These are phyloP conservation scores for Musca domestica DNA, from an alignment of 1,140 invertebrate species.

Conservation along the genomic window DNA sequence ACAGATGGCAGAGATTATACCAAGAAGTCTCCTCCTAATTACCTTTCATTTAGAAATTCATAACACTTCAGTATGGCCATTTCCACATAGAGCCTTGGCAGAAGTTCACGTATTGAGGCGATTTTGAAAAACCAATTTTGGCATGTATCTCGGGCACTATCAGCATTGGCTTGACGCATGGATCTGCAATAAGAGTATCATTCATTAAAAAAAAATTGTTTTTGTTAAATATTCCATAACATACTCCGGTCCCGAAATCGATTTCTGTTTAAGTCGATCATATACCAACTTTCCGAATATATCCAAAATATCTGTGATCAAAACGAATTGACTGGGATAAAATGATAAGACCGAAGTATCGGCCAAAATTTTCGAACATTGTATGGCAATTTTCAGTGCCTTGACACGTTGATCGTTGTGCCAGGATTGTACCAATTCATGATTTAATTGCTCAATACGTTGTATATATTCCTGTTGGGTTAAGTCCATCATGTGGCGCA, in stretches of 20 bases:
- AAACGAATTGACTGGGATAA: slow-evolving; percentile 97
- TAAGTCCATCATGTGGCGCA: slow-evolving; percentile 84
- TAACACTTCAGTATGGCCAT: slow-evolving; percentile 91
- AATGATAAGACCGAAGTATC: slow-evolving; percentile 88
- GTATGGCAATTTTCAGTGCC: slow-evolving; percentile 94
- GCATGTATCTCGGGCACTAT: slow-evolving; percentile 92
- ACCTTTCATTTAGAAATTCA: slow-evolving; percentile 73
- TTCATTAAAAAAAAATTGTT: too few relatives aligned
- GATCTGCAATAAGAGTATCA: background rate
- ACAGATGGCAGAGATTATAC: too few relatives aligned
- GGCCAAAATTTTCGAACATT: slow-evolving; percentile 89
- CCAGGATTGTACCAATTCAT: slow-evolving; percentile 88
- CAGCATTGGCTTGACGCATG: slow-evolving; percentile 56
- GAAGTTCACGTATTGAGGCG: slow-evolving; percentile 91
- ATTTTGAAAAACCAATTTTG: slow-evolving; percentile 99
- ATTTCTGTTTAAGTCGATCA: slow-evolving; percentile 79
- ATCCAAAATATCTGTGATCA: slow-evolving; percentile 93
- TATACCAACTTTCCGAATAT: slow-evolving; percentile 93
- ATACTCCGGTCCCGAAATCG: slow-evolving; percentile 60
- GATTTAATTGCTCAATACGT: slow-evolving; percentile 85
- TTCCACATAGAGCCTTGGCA: slow-evolving; percentile 94
- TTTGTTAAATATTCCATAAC: too few relatives aligned
- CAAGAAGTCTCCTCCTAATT: slow-evolving; percentile 36
- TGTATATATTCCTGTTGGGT: slow-evolving; percentile 89
- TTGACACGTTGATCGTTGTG: slow-evolving; percentile 91